Evolutionary conservation across 92 coral and sea anemone genomes (phyloP).

Genomic region (Porites divaricata): DNA sequence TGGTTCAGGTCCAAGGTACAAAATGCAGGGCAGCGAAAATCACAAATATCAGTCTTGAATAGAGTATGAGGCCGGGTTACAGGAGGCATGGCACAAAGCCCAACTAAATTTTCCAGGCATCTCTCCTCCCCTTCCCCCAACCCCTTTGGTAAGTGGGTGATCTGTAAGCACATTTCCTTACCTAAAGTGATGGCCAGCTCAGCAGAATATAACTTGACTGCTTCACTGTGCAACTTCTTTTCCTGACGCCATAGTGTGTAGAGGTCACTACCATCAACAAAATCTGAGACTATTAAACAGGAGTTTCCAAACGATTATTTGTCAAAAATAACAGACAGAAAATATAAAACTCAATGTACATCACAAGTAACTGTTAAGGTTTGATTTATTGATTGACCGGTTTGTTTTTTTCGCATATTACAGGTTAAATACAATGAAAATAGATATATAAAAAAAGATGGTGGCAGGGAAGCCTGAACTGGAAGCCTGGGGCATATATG

Average conservation of each 20-base stretch:
- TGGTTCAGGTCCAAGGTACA: no score
- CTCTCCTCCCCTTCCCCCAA: no score
- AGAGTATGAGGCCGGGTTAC: no score
- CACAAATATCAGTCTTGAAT: no score
- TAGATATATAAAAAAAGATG: background rate
- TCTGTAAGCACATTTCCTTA: conserved; percentile 6
- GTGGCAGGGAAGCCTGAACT: background rate
- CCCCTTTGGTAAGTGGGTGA: no score
- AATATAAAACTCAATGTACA: background rate
- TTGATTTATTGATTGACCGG: no score
- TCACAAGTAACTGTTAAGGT: background rate
- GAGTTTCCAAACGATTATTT: background rate
- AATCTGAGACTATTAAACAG: conserved; percentile 79
- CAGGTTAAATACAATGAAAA: no score
- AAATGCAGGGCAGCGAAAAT: no score
- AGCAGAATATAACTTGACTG: conserved; percentile 82
- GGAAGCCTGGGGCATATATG: no score
- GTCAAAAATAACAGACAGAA: background rate
- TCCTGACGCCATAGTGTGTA: conserved; percentile 92
- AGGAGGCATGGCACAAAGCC: no score
- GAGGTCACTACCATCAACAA: conserved; percentile 94
- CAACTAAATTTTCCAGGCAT: no score
- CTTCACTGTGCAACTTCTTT: conserved; percentile 68
- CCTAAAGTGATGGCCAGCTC: conserved; percentile 93
- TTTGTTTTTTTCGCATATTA: no score